These are phyloP conservation scores for Aethes cnicana DNA, from an alignment of 2,888 invertebrate genomes.

Conservation along the genomic window DNA sequence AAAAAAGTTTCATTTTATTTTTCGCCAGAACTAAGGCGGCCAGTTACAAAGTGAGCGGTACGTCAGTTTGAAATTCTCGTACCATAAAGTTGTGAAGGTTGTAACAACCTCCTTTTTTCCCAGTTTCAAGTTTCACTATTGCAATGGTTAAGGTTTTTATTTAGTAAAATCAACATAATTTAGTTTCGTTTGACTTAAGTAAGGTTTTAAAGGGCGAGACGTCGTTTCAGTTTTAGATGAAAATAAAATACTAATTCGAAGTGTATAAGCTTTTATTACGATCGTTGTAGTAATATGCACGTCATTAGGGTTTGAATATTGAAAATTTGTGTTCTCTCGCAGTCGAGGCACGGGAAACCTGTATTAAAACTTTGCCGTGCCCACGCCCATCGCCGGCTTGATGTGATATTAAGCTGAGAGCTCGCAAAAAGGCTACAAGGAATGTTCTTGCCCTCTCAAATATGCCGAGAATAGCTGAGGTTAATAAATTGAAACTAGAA, in stretches of 20 bases:
- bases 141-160: constrained; percentile 21
- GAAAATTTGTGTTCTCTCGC: constrained; percentile 20
- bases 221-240: not conserved
- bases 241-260: not conserved
- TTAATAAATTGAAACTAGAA: not conserved
- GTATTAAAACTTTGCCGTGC: constrained; percentile 48
- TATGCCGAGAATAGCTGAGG: constrained; percentile 2
- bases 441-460: constrained; percentile 23
- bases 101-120: constrained; percentile 21
- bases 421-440: constrained; percentile 24
- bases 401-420: constrained; percentile 22
- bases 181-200: not conserved
- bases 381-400: constrained; percentile 43
- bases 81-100: constrained; percentile 29
- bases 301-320: constrained; percentile 25
- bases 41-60: constrained; percentile 30
- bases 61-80: constrained; percentile 25
- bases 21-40: constrained; percentile 34
- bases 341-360: constrained; percentile 50
- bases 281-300: constrained; percentile 15
- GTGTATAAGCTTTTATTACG: not conserved
- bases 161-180: constrained; percentile 18
- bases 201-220: not conserved
- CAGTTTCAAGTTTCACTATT: constrained; percentile 16
- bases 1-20: constrained; percentile 53